Evolutionary conservation across 2,888 invertebrate genomes (phyloP).

Genomic region (Congeria kusceri): DNA sequence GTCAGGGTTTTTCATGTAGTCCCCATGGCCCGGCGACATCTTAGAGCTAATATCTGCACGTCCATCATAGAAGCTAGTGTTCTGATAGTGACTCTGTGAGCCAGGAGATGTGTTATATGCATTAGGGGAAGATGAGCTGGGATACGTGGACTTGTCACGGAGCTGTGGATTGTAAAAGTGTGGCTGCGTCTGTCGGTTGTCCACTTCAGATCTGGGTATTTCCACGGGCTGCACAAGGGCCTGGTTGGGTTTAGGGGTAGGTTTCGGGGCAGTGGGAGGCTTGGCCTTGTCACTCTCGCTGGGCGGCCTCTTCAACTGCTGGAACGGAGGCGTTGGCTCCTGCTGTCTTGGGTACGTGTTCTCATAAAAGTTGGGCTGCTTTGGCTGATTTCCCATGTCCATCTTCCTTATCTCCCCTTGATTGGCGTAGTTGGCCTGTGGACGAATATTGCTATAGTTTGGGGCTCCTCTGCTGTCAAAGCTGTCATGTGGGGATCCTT

Average conservation of each 20-base stretch:
- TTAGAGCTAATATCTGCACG: constrained; percentile 54
- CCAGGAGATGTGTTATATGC: constrained; percentile 44
- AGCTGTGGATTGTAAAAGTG: constrained; percentile 71
- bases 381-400: constrained; percentile 75
- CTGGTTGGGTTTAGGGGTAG: constrained; percentile 72
- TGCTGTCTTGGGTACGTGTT: constrained; percentile 76
- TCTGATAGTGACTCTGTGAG: constrained; percentile 60
- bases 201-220: constrained; percentile 72
- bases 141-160: constrained; percentile 45
- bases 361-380: constrained; percentile 81
- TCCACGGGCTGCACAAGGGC: constrained; percentile 73
- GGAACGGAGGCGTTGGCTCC: constrained; percentile 78
- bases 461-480: constrained; percentile 66
- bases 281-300: constrained; percentile 61
- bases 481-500: constrained; percentile 69
- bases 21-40: constrained; percentile 52
- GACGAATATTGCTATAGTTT: constrained; percentile 71
- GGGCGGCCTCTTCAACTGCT: constrained; percentile 71
- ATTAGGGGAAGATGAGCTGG: constrained; percentile 43
- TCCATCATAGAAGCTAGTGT: constrained; percentile 60
- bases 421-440: constrained; percentile 74
- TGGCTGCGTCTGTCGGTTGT: constrained; percentile 75
- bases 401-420: constrained; percentile 81
- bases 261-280: constrained; percentile 68
- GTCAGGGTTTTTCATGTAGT: constrained; percentile 64